Base-by-base conservation (phyloP, 2,888 invertebrate species). In the Camptogramma bilineatum region DNA sequence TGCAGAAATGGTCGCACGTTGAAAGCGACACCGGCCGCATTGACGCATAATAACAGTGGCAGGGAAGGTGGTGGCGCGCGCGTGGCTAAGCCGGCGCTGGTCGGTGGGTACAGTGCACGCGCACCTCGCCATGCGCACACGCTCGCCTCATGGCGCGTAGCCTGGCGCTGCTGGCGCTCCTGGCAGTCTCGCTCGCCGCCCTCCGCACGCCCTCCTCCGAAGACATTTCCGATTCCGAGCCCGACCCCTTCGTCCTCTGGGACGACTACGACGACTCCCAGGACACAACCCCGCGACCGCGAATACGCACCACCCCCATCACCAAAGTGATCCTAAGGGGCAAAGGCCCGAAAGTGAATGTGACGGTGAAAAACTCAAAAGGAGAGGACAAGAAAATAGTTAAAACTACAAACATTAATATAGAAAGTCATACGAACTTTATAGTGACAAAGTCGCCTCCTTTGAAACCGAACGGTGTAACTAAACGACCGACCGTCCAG, bases 41-140 rank as follows among this genome's bases (percentile, higher is more conserved):
- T 42, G 48, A 53, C 74, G 77, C 79, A 78, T 86, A 87, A 89
- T 86, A 80, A 82, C 79, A 80, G 88, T 82, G 88, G 87, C 83
- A 85, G 90, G 89, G 87, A 86, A 85, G 86, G 84, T 82, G 84
- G 82, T 75, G 44, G 44, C 44, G 44, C 73, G 55, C 46, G 54
- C 47, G 21, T 34, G 62, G 73, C 75, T 72, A 72, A n/a, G n/a
- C n/a, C 64, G 76, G 71, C 72, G 76, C 74, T 68, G 71, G 73
- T 74, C 73, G 76, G 79, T 73, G 82, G 88, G 34, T 39, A 91
- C 82, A 91, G 91, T 89, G 91, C 92, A 82, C 89, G 86, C 87
- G 92, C 93, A 88, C 87, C 89, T 87, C 93, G 93, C 86, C 93
- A 93, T 91, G 93, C 89, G 84, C 90, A 91, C 89, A 91, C 92